Base-by-base conservation (phyloP, 2,888 invertebrate species). In the Amphimallon solstitiale region DNA sequence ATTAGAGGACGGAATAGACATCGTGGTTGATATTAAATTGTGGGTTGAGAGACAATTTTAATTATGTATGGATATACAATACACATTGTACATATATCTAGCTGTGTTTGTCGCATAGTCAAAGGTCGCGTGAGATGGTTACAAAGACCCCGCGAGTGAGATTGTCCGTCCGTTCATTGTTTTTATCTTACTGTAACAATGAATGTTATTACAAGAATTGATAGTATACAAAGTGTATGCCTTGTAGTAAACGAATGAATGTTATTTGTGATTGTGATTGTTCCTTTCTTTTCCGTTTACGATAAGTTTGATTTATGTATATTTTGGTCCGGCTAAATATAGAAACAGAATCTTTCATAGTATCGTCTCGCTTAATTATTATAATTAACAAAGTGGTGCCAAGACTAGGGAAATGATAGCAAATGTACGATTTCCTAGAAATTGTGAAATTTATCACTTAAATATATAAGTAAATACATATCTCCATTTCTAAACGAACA, bases 61-160 rank as follows among this genome's bases (percentile, higher is more conserved):
- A 46, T n/a, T n/a, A 46, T 17, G 17, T 21, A 29, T 35, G 14
- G 19, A 19, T 19, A 10, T 17, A n/a, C n/a, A n/a, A n/a, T n/a
- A n/a, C n/a, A n/a, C n/a, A n/a, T n/a, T n/a, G n/a, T n/a, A n/a
- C n/a, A n/a, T n/a, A n/a, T n/a, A n/a, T n/a, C n/a, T n/a, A n/a
- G n/a, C n/a, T n/a, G 15, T 35, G 12, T 9, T 12, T 9, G 40
- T 21, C 12, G 40, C 10, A 23, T 21, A 56, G 40, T 1, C 56
- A 56, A 56, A 56, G 56, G 56, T 56, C 56, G 51, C 5, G n/a
- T n/a, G 15, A 10, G 17, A 52, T 6, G 14, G 23, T 23, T 56
- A 40, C 56, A 56, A 56, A 56, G 56, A 56, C 56, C 56, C 37
- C 52, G 15, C 12, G 23, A 6, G 10, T 17, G 46, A n/a, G 45